These are phyloP conservation scores for Rhodinocichla rosea DNA, from an alignment of 2,113 vertebrate species.

Conservation along the genomic window DNA sequence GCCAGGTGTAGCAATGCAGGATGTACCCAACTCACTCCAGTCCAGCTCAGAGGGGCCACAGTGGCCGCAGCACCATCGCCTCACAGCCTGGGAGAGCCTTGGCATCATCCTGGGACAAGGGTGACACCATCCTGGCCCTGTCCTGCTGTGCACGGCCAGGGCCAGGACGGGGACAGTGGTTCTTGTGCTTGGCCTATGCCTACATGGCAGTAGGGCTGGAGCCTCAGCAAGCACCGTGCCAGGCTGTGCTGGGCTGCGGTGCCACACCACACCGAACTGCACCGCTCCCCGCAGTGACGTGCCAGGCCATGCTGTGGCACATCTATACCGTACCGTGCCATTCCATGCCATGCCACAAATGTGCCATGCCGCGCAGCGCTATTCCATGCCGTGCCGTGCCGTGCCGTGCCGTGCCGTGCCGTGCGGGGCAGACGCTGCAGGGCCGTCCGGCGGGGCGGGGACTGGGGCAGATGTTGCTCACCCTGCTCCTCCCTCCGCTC, in stretches of 20 bases:
- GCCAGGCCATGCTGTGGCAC: not conserved
- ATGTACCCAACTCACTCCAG: not conserved
- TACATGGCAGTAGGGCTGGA: not conserved
- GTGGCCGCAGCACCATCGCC: not conserved
- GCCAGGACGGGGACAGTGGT: not conserved
- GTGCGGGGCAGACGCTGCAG: not conserved
- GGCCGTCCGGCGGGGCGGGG: not conserved
- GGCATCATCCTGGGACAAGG: not conserved
- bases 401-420: not conserved
- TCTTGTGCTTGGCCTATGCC: not conserved
- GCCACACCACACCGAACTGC: not conserved
- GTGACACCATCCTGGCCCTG: not conserved
- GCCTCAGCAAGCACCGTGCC: not conserved
- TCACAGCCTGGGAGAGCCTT: not conserved
- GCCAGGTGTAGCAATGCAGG: not conserved
- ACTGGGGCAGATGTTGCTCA: not conserved
- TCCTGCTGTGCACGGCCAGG: not conserved
- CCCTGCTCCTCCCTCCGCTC: constrained; percentile 20
- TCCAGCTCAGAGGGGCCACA: not conserved
- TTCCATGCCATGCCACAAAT: not conserved
- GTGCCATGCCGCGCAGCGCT: not conserved
- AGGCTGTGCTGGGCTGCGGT: not conserved
- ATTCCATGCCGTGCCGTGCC: not conserved
- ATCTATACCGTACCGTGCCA: too few species aligned
- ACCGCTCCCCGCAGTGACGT: not conserved